Conservation (phyloP, 2,113 vertebrate genomes). For the Numida meleagris region DNA sequence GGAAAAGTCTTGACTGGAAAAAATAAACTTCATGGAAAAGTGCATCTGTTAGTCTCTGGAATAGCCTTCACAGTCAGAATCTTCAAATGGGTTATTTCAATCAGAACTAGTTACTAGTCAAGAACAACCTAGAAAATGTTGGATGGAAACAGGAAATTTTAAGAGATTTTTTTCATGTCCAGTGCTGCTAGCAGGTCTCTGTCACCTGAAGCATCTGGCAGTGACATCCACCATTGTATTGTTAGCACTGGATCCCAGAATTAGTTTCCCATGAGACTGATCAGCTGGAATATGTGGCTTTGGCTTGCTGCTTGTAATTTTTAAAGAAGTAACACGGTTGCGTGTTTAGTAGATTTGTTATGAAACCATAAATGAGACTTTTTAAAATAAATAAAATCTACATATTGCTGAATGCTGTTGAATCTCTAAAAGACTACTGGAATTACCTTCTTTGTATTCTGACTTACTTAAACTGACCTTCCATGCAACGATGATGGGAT, state of each 20-base stretch:
- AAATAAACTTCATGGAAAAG: constrained; percentile 35
- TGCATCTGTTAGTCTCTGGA: constrained; percentile 16
- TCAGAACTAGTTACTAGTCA: not conserved
- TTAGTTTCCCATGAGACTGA: not conserved
- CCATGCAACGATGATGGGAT: not conserved
- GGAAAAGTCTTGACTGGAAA: constrained; percentile 27
- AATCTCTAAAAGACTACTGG: not conserved
- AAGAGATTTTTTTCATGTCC: not conserved
- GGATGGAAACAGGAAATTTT: not conserved
- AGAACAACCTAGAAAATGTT: not conserved
- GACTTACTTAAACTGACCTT: not conserved
- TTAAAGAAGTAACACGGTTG: not conserved
- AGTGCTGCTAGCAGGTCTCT: not conserved
- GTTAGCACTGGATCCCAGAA: not conserved
- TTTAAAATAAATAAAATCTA: accelerated
- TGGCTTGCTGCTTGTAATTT: not conserved
- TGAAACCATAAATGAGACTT: not conserved
- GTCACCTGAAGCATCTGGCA: not conserved
- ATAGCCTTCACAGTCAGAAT: not conserved
- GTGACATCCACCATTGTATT: not conserved
- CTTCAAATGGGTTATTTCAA: not conserved
- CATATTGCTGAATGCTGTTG: not conserved
- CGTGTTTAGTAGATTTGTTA: not conserved
- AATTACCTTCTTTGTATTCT: not conserved
- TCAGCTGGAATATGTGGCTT: not conserved